Evolutionary conservation across 2,797 vertebrate genomes (phyloP), one percentile per base, ranked within the genome.

Genomic region (Diplodus puntazzo): DNA sequence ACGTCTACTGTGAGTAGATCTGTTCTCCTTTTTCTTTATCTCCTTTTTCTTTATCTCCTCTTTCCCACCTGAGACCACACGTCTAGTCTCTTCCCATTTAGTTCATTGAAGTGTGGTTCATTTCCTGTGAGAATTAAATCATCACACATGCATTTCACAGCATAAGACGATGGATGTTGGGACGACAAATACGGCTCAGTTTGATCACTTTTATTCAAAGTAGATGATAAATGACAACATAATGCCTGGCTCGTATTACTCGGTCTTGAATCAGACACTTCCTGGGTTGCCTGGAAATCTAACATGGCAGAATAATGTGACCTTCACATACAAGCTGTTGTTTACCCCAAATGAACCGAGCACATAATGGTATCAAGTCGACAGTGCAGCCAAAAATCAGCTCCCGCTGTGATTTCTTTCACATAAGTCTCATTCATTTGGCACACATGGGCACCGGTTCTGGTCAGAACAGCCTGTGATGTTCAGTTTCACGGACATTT

Each of bases 1-100:
- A 84, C 16, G 97, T 99, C 86, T 99, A 96, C 87, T 99, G 98
- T 99, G 86, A 99, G 98, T 97, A 53, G 52, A 46, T 61, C 25
- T 53, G 0, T 34, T 68, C 10, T 42, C 23, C 13, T n/a, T 9
- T 34, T 34, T 34, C 34, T 34, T 34, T 34, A 8, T 34, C 34
- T 9, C 42, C 13, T n/a, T 2, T 34, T 34, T 34, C 34, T 34
- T 34, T 34, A 8, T 34, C 34, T 34, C 42, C 13, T 45, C 73
- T 54, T 61, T 43, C 58, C 49, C 11, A 57, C 3, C 50, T 11
- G 7, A 12, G 20, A 27, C 10, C 58, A 20, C 52, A 63, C 5
- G 20, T 21, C 14, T 18, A 20, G 43, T 34, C 34, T 34, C 34
- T 42, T 27, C 12, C n/a, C 5, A 62, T 2, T 53, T 14, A 62